A percentile compares a stretch with the other conserved stretches of the same genome.
Conservation (phyloP, 2,113 vertebrate species). For the Lepisosteus oculatus region DNA sequence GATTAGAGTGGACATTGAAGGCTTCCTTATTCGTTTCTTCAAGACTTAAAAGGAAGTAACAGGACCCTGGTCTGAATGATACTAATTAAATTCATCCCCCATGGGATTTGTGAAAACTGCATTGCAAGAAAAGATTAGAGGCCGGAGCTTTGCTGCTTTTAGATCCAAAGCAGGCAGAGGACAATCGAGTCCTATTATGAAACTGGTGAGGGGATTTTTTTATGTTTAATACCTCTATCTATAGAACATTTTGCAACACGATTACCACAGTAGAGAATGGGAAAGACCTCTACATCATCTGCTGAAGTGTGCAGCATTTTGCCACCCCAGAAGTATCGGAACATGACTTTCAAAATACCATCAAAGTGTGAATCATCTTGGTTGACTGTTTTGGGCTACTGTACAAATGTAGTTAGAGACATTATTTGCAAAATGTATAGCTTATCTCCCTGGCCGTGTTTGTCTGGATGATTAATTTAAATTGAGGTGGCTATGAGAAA, state of each 20-base stretch:
- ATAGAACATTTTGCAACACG: background rate
- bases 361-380: too few species aligned
- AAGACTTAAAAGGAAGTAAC: constrained; percentile 28
- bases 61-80: constrained; percentile 50
- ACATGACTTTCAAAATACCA: too few species aligned
- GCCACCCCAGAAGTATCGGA: too few species aligned
- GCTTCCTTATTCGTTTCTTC: constrained; percentile 40
- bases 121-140: constrained; percentile 51
- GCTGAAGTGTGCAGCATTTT: too few species aligned
- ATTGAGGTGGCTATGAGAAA: too few species aligned
- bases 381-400: too few species aligned
- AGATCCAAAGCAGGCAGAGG: constrained; percentile 31
- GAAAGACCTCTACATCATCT: too few species aligned
- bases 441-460: too few species aligned
- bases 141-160: constrained; percentile 38
- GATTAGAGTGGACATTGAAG: constrained; percentile 49
- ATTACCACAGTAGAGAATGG: too few species aligned
- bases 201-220: background rate
- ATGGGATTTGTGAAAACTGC: constrained; percentile 27
- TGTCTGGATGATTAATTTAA: too few species aligned
- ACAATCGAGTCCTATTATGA: constrained; percentile 22
- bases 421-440: too few species aligned
- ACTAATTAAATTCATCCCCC: constrained; percentile 18
- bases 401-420: too few species aligned
- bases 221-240: constrained; percentile 14